Base-by-base conservation (phyloP, 1,140 invertebrate species). In the Apis florea region DNA sequence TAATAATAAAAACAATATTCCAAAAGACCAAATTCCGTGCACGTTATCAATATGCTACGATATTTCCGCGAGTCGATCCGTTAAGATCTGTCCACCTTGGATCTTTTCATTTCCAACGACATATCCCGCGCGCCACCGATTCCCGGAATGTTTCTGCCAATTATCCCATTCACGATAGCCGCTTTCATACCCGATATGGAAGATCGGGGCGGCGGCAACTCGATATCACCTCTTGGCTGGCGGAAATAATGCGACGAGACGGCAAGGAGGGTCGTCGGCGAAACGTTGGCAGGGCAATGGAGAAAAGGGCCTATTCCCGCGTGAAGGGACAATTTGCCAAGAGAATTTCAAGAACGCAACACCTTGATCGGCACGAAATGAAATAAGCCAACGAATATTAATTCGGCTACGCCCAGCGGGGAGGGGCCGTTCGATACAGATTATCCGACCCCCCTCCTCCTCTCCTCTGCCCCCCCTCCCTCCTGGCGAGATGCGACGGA, bases 331-430 rank as follows among this genome's bases (percentile, higher is more conserved):
- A 88, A 90, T 88, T 87, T 89, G 83, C 83, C n/a, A 78, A 70
- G 80, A 86, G 80, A 86, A 90, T 90, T 85, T 78, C 61, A 83
- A 82, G 90, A 90, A 90, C 85, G 89, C 85, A 88, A 87, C 85
- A 85, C 82, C 83, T 83, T 72, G 86, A 89, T 89, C 89, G 84
- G 76, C 82, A 68, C 84, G 84, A 86, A 89, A 89, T 89, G 89
- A 89, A 89, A 89, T 89, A 88, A 89, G 84, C 82, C 88, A 88
- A 89, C 79, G 86, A 89, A 89, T 89, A 89, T 89, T 89, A 89
- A 89, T 89, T 89, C 80, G 78, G 72, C 63, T 78, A 85, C 80
- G 74, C 74, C 74, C 66, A 63, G 64, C 24, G 40, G 56, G 72
- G 53, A 21, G 12, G 21, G 68, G 47, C 31, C 69, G 85, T 81